Evolutionary conservation across 2,888 invertebrate genomes (phyloP).

Genomic region (Stegophylla sp.): DNA sequence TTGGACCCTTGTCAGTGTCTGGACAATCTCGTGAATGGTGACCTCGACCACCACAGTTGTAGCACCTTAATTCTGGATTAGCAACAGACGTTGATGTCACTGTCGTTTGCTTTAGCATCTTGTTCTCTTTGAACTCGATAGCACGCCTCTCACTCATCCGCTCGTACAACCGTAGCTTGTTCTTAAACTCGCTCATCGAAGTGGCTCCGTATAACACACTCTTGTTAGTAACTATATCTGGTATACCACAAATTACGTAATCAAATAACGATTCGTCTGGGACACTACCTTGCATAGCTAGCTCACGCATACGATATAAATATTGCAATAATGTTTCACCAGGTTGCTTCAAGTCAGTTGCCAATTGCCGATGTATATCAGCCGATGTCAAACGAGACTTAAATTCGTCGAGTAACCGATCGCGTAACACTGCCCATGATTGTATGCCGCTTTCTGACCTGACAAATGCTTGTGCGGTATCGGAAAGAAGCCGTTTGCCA

Average conservation of each 20-base stretch:
- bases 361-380: neutral
- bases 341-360: neutral
- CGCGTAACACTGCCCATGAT: neutral
- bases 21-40: conserved; percentile 58
- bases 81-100: no score
- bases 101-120: no score
- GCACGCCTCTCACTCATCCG: conserved; percentile 56
- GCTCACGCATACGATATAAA: conserved; percentile 64
- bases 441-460: neutral
- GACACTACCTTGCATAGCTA: conserved; percentile 63
- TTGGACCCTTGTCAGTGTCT: conserved; percentile 62
- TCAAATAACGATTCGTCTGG: conserved; percentile 64
- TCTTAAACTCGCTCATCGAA: conserved; percentile 48
- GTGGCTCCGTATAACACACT: neutral
- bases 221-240: conserved; percentile 59
- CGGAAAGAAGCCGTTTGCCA: conserved; percentile 8
- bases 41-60: conserved; percentile 61
- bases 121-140: neutral
- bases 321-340: conserved; percentile 63
- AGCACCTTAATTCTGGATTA: conserved; percentile 10
- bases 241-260: conserved; percentile 65
- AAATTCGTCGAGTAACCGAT: neutral
- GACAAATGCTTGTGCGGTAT: neutral
- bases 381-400: neutral
- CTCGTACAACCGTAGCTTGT: conserved; percentile 61